Percentiles rank a stretch among this genome's conserved stretches.
Evolutionary conservation across 2,113 vertebrate genomes (phyloP).

Genomic region (Felis catus): F.catus_Fca126_mat1.0 CM031426.1:34390501-34391000

Average conservation of each 20-base stretch:
- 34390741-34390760: not conserved
- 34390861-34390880: not conserved
- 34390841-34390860: conserved; percentile 2
- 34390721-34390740: not conserved
- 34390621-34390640: not conserved
- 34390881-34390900: not conserved
- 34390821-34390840: conserved; percentile 4
- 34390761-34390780: not conserved
- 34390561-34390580: not conserved
- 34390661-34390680: not conserved
- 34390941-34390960: too few relatives aligned
- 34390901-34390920: too few relatives aligned
- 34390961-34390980: too few relatives aligned
- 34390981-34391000: too few relatives aligned
- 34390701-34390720: not conserved
- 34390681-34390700: not conserved
- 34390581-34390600: not conserved
- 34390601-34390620: not conserved
- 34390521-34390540: conserved; percentile 15
- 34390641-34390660: not conserved
- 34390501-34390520: not conserved
- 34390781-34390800: not conserved
- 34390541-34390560: not conserved
- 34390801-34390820: conserved; percentile 33
- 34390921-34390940: too few relatives aligned